phyloP scores from a whole-genome alignment of 1,140 invertebrate species.

The Leptinotarsa defecta region DNA sequence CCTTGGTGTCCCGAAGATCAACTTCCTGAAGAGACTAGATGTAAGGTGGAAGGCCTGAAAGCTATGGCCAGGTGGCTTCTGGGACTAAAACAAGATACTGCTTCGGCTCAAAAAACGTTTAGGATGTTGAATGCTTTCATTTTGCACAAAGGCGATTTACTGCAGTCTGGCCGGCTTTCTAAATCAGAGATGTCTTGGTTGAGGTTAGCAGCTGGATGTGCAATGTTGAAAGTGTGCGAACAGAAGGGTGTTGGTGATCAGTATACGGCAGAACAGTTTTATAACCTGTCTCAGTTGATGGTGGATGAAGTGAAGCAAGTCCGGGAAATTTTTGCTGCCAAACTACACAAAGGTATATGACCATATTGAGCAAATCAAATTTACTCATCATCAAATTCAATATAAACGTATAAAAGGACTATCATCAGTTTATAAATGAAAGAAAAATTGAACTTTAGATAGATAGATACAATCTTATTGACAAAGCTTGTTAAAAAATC shows the following conservation, averaged over 20 bases:
- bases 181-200: slow-evolving; percentile 92
- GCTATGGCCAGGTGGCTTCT: slow-evolving; percentile 95
- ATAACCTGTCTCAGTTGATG: slow-evolving; percentile 89
- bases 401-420: too few relatives aligned
- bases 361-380: neutral
- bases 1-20: slow-evolving; percentile 89
- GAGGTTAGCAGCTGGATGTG: slow-evolving; percentile 86
- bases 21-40: slow-evolving; percentile 87
- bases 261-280: slow-evolving; percentile 92
- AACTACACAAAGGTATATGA: slow-evolving; percentile 83
- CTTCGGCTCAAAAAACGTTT: slow-evolving; percentile 93
- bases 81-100: slow-evolving; percentile 84
- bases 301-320: slow-evolving; percentile 89
- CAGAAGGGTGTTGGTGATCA: slow-evolving; percentile 95
- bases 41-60: slow-evolving; percentile 94
- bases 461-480: too few relatives aligned
- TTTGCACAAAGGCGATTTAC: slow-evolving; percentile 68
- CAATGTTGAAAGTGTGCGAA: slow-evolving; percentile 95
- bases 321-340: slow-evolving; percentile 84
- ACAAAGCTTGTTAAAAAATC: too few relatives aligned
- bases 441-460: too few relatives aligned
- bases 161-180: slow-evolving; percentile 74
- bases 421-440: too few relatives aligned
- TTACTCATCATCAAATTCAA: too few relatives aligned
- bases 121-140: slow-evolving; percentile 61